These are phyloP conservation scores for Rhinogobius similis DNA, from an alignment of 2,113 vertebrate genomes.

Conservation along the genomic window DNA sequence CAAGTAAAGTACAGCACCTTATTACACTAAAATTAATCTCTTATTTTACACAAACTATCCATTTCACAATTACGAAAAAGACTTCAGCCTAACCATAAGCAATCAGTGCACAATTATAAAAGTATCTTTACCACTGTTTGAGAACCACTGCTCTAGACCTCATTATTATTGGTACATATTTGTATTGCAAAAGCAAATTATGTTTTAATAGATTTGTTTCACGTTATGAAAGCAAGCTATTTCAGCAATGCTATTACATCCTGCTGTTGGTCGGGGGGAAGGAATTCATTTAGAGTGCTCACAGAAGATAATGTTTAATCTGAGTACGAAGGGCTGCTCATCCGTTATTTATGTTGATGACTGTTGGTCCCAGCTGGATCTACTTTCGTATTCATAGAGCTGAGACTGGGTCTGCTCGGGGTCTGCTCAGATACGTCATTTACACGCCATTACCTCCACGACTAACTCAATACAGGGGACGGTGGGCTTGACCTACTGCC, in stretches of 20 bases:
- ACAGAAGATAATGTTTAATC: constrained; percentile 64
- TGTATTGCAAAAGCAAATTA: not conserved
- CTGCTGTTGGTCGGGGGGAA: not conserved
- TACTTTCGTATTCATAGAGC: constrained; percentile 69
- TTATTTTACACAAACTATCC: too few relatives aligned
- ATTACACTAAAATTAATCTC: too few relatives aligned
- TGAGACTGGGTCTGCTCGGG: constrained; percentile 31
- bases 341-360: constrained; percentile 68
- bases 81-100: too few relatives aligned
- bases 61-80: too few relatives aligned
- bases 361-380: constrained; percentile 58
- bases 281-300: constrained; percentile 32
- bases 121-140: not conserved
- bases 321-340: constrained; percentile 64
- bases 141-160: not conserved
- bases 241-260: too few relatives aligned
- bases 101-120: too few relatives aligned
- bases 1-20: too few relatives aligned
- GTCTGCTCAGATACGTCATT: constrained; percentile 42
- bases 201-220: constrained; percentile 3
- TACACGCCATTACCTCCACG: constrained; percentile 20
- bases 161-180: not conserved
- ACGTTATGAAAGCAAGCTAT: not conserved
- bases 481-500: constrained; percentile 10
- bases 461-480: not conserved